Conservation (phyloP, 2,888 invertebrate genomes). For the Trichacis sp. region DNA sequence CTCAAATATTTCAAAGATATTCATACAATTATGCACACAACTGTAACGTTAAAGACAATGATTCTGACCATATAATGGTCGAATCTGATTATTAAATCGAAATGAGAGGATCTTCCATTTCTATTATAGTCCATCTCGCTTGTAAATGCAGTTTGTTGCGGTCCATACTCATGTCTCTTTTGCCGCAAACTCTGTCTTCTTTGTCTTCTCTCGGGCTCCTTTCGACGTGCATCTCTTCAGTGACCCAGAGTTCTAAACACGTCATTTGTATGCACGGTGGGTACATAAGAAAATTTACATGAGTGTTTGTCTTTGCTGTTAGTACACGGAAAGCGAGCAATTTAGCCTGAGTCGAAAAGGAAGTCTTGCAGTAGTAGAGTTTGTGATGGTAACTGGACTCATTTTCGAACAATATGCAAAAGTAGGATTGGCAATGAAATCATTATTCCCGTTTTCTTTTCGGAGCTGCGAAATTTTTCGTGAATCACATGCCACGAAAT, state of each 20-base stretch:
- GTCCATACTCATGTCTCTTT: not conserved
- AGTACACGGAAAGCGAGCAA: constrained; percentile 33
- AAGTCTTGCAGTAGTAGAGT: constrained; percentile 19
- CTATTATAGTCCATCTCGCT: too few species aligned
- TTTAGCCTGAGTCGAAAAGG: constrained; percentile 37
- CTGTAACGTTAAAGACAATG: too few species aligned
- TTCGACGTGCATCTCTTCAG: constrained; percentile 30
- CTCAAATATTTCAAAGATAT: too few species aligned
- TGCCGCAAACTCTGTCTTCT: constrained; percentile 15
- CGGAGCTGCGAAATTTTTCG: too few species aligned
- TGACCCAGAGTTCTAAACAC: constrained; percentile 49
- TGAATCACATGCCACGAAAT: too few species aligned
- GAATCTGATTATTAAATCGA: too few species aligned
- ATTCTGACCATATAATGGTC: too few species aligned
- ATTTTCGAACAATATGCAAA: constrained; percentile 1
- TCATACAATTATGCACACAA: too few species aligned
- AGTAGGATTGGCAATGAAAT: too few species aligned
- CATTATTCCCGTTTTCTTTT: too few species aligned
- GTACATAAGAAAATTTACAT: constrained; percentile 58
- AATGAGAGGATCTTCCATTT: too few species aligned
- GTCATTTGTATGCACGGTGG: constrained; percentile 58
- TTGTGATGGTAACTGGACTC: not conserved
- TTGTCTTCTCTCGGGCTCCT: constrained; percentile 8
- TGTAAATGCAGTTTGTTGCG: too few species aligned
- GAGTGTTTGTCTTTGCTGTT: constrained; percentile 56